Evolutionary conservation across 2,113 vertebrate genomes (phyloP).

Genomic region (Nycticebus coucang): DNA sequence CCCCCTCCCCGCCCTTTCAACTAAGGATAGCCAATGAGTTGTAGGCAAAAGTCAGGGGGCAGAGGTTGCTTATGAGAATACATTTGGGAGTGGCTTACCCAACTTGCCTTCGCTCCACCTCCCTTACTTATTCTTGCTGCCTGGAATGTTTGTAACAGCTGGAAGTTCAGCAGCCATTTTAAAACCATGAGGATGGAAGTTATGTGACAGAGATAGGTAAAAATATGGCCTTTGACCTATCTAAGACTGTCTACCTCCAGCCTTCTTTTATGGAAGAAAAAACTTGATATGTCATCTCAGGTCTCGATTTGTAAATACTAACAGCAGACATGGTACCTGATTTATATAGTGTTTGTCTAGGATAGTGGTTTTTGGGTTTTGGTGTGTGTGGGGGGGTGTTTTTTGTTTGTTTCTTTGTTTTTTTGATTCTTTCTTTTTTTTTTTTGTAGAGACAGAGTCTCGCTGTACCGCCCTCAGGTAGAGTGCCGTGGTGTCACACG

Average conservation of each 20-base stretch:
- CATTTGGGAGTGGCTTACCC: background rate
- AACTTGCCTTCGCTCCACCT: background rate
- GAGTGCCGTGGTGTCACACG: no score
- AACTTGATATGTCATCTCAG: background rate
- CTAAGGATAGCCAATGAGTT: background rate
- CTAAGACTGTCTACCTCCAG: background rate
- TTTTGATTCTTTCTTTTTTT: no score
- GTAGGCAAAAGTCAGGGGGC: background rate
- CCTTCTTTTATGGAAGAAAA: slow-evolving; percentile 20
- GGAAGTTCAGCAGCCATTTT: background rate
- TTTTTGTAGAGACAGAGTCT: no score
- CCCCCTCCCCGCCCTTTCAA: background rate
- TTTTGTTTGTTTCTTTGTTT: no score
- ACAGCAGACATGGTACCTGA: background rate
- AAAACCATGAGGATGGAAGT: background rate
- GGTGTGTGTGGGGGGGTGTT: no score
- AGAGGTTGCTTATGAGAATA: background rate
- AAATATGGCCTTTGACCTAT: background rate
- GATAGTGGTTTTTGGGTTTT: background rate
- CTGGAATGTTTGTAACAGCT: background rate
- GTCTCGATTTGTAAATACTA: background rate
- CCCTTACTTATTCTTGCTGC: background rate
- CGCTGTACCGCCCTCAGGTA: no score
- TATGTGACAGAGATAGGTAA: background rate
- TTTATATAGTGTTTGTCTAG: background rate